A percentile compares a stretch with the other conserved stretches of the same genome.
Conservation (phyloP, 2,113 vertebrate genomes). For the Colaptes auratus region DNA sequence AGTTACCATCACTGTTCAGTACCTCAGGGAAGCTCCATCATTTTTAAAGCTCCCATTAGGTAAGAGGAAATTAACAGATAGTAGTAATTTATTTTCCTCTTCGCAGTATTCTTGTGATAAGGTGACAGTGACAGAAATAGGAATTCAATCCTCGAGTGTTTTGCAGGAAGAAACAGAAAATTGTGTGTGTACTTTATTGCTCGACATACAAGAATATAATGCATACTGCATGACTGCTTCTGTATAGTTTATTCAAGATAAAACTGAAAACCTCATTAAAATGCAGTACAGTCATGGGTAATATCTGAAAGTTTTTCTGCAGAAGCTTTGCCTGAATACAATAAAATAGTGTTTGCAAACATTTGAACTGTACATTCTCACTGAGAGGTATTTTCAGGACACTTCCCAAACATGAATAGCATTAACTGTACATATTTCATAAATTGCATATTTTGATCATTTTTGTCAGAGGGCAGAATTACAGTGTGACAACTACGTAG, state of each 20-base stretch:
- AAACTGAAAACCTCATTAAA: not conserved
- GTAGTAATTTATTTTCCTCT: slow-evolving; percentile 2
- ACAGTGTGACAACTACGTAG: not conserved
- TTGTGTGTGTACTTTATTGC: not conserved
- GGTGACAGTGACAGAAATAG: not conserved
- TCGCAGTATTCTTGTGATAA: not conserved
- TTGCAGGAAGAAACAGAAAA: not conserved
- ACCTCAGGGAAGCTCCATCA: slow-evolving; percentile 92
- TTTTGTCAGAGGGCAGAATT: not conserved
- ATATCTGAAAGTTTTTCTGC: not conserved
- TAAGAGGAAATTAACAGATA: slow-evolving; percentile 70
- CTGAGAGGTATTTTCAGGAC: not conserved
- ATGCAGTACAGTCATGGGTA: not conserved
- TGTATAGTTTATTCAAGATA: not conserved
- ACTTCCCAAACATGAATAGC: not conserved
- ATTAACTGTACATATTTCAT: not conserved
- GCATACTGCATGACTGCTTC: not conserved
- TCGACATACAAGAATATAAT: not conserved
- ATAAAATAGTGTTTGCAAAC: not conserved
- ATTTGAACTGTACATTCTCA: not conserved
- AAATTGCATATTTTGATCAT: not conserved
- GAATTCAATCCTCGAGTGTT: not conserved
- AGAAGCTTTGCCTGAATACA: not conserved
- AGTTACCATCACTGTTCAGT: slow-evolving; percentile 92
- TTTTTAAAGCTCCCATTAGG: slow-evolving; percentile 95